phyloP scores from a whole-genome alignment of 92 coral and sea anemone genomes.

The Blastomussa wellsi region DNA sequence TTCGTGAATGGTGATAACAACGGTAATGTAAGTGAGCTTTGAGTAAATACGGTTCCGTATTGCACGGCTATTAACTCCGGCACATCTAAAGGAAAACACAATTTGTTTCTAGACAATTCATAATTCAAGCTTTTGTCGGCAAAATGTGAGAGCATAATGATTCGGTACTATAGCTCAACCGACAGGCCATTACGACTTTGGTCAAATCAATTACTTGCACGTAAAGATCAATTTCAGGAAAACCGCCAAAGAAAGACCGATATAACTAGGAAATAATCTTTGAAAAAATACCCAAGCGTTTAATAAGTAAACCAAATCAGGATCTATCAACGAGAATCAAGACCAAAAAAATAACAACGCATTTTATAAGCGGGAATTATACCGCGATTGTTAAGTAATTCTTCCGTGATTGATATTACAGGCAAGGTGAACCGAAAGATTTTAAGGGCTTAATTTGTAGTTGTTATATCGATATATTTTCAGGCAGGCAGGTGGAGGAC shows the following conservation, averaged over 20 bases:
- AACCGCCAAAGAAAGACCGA: conserved; percentile 43
- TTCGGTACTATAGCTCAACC: not conserved
- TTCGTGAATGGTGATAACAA: not conserved
- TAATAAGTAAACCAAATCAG: conserved; percentile 19
- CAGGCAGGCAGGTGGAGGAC: not conserved
- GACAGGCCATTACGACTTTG: conserved; percentile 4
- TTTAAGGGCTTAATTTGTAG: not conserved
- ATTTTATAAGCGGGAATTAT: not conserved
- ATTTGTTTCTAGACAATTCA: not conserved
- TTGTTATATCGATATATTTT: not conserved
- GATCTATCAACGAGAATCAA: conserved; percentile 34
- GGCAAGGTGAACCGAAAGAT: not conserved
- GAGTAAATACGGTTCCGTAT: conserved; percentile 5
- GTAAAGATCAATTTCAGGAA: conserved; percentile 1
- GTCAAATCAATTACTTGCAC: conserved; percentile 18
- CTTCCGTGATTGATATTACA: not conserved
- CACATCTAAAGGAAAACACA: conserved; percentile 16
- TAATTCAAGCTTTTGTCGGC: conserved; percentile 38
- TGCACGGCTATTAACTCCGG: conserved; percentile 25
- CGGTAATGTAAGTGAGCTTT: not conserved
- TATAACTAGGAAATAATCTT: conserved; percentile 21
- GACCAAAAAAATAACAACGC: not conserved
- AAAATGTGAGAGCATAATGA: not conserved
- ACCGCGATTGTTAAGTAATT: not conserved
- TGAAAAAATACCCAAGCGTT: conserved; percentile 3